Evolutionary conservation across 2,888 invertebrate genomes (phyloP).

Genomic region (Drosophila suboccidentalis): DNA sequence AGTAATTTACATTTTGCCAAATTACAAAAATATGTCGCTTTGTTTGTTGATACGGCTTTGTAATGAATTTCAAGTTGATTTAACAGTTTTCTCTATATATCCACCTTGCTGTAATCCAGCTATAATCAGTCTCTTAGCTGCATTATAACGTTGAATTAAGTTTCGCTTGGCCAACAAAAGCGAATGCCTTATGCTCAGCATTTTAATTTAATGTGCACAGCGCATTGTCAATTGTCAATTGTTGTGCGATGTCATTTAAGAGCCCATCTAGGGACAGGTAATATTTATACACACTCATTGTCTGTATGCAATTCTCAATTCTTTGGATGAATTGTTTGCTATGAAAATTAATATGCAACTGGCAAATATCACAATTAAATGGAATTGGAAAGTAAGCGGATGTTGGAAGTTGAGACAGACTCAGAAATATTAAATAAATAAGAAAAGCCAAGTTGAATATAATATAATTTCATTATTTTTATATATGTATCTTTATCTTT

Average conservation of each 20-base stretch:
- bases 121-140: slow-evolving; percentile 17
- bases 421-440: not conserved
- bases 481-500: slow-evolving; percentile 23
- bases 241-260: slow-evolving; percentile 27
- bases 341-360: slow-evolving; percentile 70
- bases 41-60: too few relatives aligned
- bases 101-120: not conserved
- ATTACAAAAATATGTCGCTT: too few relatives aligned
- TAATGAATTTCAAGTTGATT: too few relatives aligned
- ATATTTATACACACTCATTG: slow-evolving; percentile 25
- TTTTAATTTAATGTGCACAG: slow-evolving; percentile 50
- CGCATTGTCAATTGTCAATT: slow-evolving; percentile 13
- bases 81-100: not conserved
- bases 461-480: too few relatives aligned
- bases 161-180: slow-evolving; percentile 11
- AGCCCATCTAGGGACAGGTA: slow-evolving; percentile 34
- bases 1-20: too few relatives aligned
- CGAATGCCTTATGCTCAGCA: slow-evolving; percentile 18
- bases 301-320: slow-evolving; percentile 53
- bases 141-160: slow-evolving; percentile 7
- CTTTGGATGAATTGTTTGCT: slow-evolving; percentile 53
- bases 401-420: slow-evolving; percentile 6
- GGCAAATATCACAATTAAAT: slow-evolving; percentile 65
- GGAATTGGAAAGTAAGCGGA: slow-evolving; percentile 50
- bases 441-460: not conserved